These are phyloP conservation scores for Alces alces DNA, from an alignment of 2,113 vertebrate genomes.

Conservation along the genomic window DNA sequence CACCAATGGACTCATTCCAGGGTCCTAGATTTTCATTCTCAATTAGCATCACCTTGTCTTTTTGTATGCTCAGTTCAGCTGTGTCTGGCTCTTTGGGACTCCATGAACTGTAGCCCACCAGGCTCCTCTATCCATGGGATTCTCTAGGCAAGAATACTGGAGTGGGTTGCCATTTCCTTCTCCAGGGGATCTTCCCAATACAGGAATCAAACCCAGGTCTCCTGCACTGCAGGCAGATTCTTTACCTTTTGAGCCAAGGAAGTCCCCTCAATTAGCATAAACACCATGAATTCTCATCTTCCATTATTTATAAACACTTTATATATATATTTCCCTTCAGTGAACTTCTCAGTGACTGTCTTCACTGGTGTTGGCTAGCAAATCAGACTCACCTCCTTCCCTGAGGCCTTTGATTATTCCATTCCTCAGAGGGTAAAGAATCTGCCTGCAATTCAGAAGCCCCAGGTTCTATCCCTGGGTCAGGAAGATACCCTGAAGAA, in stretches of 20 bases:
- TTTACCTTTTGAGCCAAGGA: not conserved
- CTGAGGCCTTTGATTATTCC: not conserved
- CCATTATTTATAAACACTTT: not conserved
- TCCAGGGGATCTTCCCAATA: not conserved
- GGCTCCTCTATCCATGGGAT: not conserved
- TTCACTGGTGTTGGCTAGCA: not conserved
- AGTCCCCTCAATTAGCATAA: not conserved
- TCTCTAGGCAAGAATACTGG: not conserved
- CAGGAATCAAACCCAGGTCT: not conserved
- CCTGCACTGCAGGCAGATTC: not conserved
- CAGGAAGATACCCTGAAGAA: not conserved
- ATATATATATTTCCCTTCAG: not conserved
- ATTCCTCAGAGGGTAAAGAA: not conserved
- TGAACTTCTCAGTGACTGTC: not conserved
- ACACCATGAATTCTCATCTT: not conserved
- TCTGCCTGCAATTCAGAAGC: not conserved
- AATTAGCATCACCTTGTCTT: not conserved
- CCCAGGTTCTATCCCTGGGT: not conserved
- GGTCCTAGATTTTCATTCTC: not conserved
- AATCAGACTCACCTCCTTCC: not conserved
- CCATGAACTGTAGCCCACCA: not conserved
- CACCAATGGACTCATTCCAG: not conserved
- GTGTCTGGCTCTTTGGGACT: not conserved
- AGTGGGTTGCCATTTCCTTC: not conserved
- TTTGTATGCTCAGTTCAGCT: not conserved